Base-by-base conservation (phyloP, 1,140 invertebrate genomes). In the Lucilia cuprina region DNA sequence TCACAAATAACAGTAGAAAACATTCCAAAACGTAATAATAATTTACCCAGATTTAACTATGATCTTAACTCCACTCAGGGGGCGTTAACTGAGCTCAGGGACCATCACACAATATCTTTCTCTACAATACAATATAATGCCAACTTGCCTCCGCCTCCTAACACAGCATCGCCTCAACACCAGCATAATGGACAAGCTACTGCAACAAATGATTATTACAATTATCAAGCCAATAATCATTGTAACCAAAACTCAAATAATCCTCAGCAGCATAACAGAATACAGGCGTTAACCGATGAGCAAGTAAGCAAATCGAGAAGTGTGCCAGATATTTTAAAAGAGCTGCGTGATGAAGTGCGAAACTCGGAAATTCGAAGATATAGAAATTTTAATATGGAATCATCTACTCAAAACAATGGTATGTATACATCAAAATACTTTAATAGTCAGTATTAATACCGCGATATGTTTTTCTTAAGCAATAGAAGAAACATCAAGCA, bases 321-420 rank as follows among this genome's bases (percentile, higher is more conserved):
- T 91, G 94, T 96, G 65, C 94, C 95, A 2, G 93, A 95, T 88
- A 95, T 96, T 89, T 92, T 96, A 10, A 93, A 94, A 86, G 94
- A 95, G 87, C 91, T 96, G 74, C 94, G 95, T 91, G 93, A 93
- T 85, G 94, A 96, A 87, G 88, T 96, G 55, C 86, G 86, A 70
- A 87, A 88, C 85, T 87, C 85, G 21, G 87, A 88, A 14, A 88
- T 84, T 82, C 86, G 87, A 41, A 93, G 93, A 85, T 92, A 86
- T 86, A 91, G 91, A 89, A 92, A 86, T 47, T 86, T 87, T 82
- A 91, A 88, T 78, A 87, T 86, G 49, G 86, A 88, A 41, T 83
- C 90, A n/a, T 21, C 77, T 21, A 10, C 77, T 17, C 9, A 47
- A 49, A 80, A 49, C 47, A 10, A 10, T 49, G 77, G 77, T 65